Evolutionary conservation across 2,113 vertebrate species (phyloP), one percentile per base, ranked within the genome.

Genomic region (Phodopus roborovskii): DNA sequence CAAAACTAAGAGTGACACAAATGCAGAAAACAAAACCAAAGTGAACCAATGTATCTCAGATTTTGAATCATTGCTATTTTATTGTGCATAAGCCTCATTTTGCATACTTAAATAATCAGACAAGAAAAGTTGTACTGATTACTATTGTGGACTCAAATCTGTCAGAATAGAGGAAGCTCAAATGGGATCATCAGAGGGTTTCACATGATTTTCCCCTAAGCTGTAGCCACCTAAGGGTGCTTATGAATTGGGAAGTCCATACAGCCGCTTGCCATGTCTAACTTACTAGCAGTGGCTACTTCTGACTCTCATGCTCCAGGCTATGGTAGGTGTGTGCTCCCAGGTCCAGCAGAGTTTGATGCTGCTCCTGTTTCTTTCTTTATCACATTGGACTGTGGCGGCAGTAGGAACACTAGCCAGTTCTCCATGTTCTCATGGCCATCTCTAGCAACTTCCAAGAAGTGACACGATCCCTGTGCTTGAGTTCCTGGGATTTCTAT

Each of bases 21-120:
- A 82, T n/a, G 15, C 33, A 89, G 77, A 56, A 75, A 86, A n/a
- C 12, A 78, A 95, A 89, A 68, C 30, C 33, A 94, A 75, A 73
- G 26, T 6, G 50, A 53, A 4, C 56, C 4, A 26, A 26, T 78
- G 2, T 3, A 48, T 66, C 17, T 71, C 53, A 71, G 36, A 66
- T 50, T 86, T 93, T 50, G 53, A 94, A 45, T 84, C 64, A 91
- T 86, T 84, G n/a, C 12, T 73, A 85, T 0, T 11, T 56, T 48
- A 30, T 30, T 82, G 3, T 13, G 22, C n/a, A 33, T 17, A 91
- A 88, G 85, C 22, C 30, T 92, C 24, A 93, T 42, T 86, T 95
- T n/a, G 50, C 3, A 82, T 77, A 66, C 33, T 73, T 74, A 68
- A 36, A 28, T 71, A 60, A 28, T 13, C 28, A 86, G 26, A 77